Evolutionary conservation across 2,888 invertebrate genomes (phyloP), one percentile per base, ranked within the genome.

Genomic region (Macaria liturata): DNA sequence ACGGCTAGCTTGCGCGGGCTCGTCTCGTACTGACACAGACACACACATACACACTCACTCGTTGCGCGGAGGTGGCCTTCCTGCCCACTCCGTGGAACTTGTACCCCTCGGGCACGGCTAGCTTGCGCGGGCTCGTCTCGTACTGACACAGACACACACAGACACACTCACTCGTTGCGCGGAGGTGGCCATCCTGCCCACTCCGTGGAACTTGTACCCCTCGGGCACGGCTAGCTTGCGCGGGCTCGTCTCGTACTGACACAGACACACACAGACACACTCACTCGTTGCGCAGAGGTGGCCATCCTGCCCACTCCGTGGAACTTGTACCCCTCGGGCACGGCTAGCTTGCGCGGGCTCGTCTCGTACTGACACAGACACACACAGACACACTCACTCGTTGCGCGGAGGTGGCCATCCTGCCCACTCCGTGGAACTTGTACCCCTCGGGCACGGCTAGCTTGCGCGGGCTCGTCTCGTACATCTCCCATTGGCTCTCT

Each of bases 261-360:
- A 20, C 20, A 20, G 20, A 20, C 20, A 20, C 20, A 20, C 20
- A 20, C 20, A 20, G 20, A 2, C 20, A 20, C 20, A 37, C 34
- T 37, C 7, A 7, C 7, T 37, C 7, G 4, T 7, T 37, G 34
- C 34, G 34, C 34, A 3, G 34, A 4, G 4, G 34, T 37, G 7
- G 34, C 7, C 34, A 59, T 54, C 9, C 66, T 68, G 4, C 71
- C 70, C 0, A 72, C 44, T 0, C 75, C 74, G 4, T 67, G 65
- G 61, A 68, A 81, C 3, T 9, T 52, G 48, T 71, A 77, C 0
- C 82, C 82, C 0, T 66, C 61, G 0, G 84, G 84, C 0, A 80
- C 63, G 0, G n/a, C 31, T 0, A 81, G 6, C 9, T 67, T 72
- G 0, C 81, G 69, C 0, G 73, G 62, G 31, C 81, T 84, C 0